Evolutionary conservation across 2,113 vertebrate genomes (phyloP), one percentile per base, ranked within the genome.

Genomic region (Phoxinus phoxinus): DNA sequence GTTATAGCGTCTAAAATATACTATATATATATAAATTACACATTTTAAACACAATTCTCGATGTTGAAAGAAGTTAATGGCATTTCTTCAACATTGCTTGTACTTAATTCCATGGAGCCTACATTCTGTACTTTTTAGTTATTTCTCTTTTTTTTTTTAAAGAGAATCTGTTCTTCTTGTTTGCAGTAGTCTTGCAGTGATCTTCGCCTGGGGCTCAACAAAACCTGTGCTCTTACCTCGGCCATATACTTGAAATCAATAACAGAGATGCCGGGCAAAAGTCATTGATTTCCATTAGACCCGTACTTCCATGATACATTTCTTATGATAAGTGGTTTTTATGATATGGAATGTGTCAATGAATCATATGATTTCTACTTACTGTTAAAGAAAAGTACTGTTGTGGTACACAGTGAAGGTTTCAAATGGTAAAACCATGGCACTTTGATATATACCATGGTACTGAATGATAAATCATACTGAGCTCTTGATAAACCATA

Each of bases 241-340:
- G 58, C n/a, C 58, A 63, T 19, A 80, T 37, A 59, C 77, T 19
- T 48, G 4, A 58, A 81, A 81, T 81, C 59, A 81, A 65, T 81
- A 81, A 4, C 59, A 65, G 58, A 32, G 78, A 67, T 0, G 21
- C 63, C 30, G 44, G 27, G 59, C 44, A n/a, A 81, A 69, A 32
- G 41, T 67, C 27, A 67, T 81, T 67, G 79, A 81, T 81, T 81
- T 81, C 25, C 19, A 23, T 32, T 81, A 32, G 59, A 67, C 61
- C 30, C 1, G 17, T 27, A 23, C 61, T 67, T 67, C 41, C 27
- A 32, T 23, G 5, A 44, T 17, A 12, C 7, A 80, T 80, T 61
- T 19, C 13, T 80, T 80, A 80, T 63, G 58, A 41, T 63, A 80
- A 19, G 37, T 69, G 61, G 7, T 27, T 85, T 71, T 85, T 56